Base-by-base conservation (phyloP, 2,888 invertebrate genomes). In the Microplitis manilae region DNA sequence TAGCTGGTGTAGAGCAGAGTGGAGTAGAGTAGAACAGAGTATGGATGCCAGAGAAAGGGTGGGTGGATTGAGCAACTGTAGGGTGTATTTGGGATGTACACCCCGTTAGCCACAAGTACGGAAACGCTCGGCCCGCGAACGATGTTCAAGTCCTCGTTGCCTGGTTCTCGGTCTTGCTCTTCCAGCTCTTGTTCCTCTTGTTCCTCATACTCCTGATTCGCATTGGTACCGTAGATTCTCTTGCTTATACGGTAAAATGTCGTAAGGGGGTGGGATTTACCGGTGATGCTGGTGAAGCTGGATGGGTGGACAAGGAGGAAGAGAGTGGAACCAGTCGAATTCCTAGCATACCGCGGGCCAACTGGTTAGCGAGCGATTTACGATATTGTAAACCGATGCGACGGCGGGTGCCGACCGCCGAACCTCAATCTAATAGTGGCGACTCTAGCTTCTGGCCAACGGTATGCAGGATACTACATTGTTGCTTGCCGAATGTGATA, bases 311-410 rank as follows among this genome's bases (percentile, higher is more conserved):
- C 64, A 64, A 77, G 69, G 75, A 72, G 75, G 70, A 79, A 77
- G 78, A 77, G 79, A 81, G 81, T 78, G 81, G 81, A 80, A 84
- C 83, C 84, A 83, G 85, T 83, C 84, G 83, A 87, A 89, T 89
- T 88, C 87, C 87, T 83, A 80, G 84, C 86, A 88, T 89, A 86
- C 87, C 87, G 85, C 85, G 85, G 85, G 87, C 88, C 86, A 84
- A 88, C 88, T 88, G 89, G 89, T 89, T 88, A 87, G 88, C 87
- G 85, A 86, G 85, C 87, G 89, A 89, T 89, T 89, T 89, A 89
- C 87, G 88, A 88, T 89, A 89, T 89, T 87, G 88, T 88, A 88
- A 89, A 89, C 87, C 88, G 85, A 89, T 88, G 87, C 85, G 86
- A 85, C 85, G 86, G 84, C 83, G 83, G 84, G 81, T 84, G 84